These are phyloP conservation scores for Elanoides forficatus DNA, from an alignment of 2,113 vertebrate genomes.

Conservation along the genomic window DNA sequence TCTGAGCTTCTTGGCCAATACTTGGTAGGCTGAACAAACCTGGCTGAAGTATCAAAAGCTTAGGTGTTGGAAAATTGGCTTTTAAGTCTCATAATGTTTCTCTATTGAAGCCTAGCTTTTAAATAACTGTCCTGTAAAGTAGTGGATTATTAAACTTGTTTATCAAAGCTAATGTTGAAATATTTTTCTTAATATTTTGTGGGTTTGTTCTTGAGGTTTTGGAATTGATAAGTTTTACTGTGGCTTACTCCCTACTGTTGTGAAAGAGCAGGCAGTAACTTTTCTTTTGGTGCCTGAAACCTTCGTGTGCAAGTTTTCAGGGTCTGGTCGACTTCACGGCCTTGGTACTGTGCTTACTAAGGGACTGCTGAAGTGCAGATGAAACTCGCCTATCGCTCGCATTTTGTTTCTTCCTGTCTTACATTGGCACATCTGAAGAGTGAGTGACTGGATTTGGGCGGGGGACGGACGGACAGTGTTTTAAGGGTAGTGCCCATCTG, in stretches of 20 bases:
- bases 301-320: not conserved
- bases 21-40: not conserved
- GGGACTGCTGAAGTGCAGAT: fast-evolving
- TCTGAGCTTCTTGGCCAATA: not conserved
- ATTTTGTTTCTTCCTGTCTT: not conserved
- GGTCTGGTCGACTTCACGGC: not conserved
- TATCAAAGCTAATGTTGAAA: slow-evolving; percentile 6
- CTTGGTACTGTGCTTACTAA: not conserved
- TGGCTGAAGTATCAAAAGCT: not conserved
- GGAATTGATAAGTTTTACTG: not conserved
- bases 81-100: not conserved
- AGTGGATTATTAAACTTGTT: slow-evolving; percentile 42
- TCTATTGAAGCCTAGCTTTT: not conserved
- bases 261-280: not conserved
- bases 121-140: slow-evolving; percentile 20
- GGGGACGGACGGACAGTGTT: not conserved
- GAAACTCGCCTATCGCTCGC: not conserved
- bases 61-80: not conserved
- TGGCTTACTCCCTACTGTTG: not conserved
- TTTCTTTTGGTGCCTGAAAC: not conserved
- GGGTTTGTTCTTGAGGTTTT: not conserved
- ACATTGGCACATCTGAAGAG: not conserved
- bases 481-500: not conserved
- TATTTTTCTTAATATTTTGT: slow-evolving; percentile 14
- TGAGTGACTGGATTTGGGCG: not conserved